Conservation (phyloP, 2,113 vertebrate species). For the Anarhynchus alexandrinus region DNA sequence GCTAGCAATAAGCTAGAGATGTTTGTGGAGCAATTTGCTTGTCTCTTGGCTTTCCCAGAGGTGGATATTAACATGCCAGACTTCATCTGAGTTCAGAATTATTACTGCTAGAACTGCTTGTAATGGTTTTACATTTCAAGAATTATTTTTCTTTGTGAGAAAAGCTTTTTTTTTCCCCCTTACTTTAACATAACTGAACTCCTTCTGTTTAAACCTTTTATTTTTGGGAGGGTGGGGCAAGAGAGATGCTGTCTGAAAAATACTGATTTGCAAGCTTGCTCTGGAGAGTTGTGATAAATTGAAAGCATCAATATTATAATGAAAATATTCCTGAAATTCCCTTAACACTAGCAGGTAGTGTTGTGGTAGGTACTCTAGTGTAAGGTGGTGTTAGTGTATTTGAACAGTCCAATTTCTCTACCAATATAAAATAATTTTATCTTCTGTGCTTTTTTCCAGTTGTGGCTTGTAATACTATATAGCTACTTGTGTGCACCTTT, state of each 20-base stretch:
- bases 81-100: not conserved
- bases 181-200: not conserved
- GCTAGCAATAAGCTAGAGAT: not conserved
- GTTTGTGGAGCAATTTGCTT: constrained; percentile 21
- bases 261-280: not conserved
- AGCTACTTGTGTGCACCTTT: not conserved
- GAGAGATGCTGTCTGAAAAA: not conserved
- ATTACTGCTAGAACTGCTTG: not conserved
- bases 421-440: not conserved
- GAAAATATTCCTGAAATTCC: not conserved
- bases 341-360: not conserved
- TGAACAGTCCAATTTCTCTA: not conserved
- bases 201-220: not conserved
- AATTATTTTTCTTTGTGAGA: not conserved
- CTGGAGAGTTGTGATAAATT: not conserved
- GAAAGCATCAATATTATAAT: not conserved
- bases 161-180: not conserved
- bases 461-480: not conserved
- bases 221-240: not conserved
- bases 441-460: not conserved
- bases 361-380: not conserved
- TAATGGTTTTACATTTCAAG: not conserved
- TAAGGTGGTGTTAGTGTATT: not conserved
- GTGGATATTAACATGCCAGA: not conserved
- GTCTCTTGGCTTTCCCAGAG: constrained; percentile 30